Conservation (phyloP, 2,113 vertebrate species). For the Fregetta grallaria region DNA sequence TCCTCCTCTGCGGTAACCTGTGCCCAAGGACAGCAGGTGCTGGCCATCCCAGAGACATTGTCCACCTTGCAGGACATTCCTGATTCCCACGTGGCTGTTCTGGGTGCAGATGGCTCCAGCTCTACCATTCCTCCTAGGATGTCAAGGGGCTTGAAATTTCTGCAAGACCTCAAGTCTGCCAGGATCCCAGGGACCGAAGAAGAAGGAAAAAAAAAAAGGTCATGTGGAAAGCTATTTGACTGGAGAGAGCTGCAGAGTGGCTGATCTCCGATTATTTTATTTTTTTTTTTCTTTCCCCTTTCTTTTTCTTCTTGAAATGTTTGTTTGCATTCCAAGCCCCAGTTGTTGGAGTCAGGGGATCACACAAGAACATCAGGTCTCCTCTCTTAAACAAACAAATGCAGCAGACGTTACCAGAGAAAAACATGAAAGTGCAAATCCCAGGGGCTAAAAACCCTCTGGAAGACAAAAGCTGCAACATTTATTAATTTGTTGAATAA, state of each 20-base stretch:
- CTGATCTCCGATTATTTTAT: background rate
- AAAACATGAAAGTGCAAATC: conserved; percentile 55
- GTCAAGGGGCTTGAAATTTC: background rate
- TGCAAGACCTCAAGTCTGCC: background rate
- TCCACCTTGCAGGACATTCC: background rate
- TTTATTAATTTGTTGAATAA: conserved; percentile 65
- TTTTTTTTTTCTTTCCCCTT: background rate
- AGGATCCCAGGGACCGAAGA: background rate
- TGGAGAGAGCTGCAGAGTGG: background rate
- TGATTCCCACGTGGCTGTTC: background rate
- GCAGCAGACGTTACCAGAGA: conserved; percentile 8
- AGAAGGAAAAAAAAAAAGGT: background rate
- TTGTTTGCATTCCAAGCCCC: conserved; percentile 26
- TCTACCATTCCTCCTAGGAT: fast-evolving
- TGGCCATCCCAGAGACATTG: background rate
- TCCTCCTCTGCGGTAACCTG: background rate
- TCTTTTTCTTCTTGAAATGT: background rate
- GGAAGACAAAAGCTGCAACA: conserved; percentile 53
- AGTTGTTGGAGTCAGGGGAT: conserved; percentile 42
- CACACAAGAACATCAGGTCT: conserved; percentile 30
- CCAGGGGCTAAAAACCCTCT: conserved; percentile 20
- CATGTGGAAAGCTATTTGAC: background rate
- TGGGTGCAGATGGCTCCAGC: background rate
- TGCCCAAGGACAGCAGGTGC: background rate
- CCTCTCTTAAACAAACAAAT: conserved; percentile 27